Conservation (phyloP, 2,797 vertebrate genomes). For the Lepilemur ruficaudatus region DNA sequence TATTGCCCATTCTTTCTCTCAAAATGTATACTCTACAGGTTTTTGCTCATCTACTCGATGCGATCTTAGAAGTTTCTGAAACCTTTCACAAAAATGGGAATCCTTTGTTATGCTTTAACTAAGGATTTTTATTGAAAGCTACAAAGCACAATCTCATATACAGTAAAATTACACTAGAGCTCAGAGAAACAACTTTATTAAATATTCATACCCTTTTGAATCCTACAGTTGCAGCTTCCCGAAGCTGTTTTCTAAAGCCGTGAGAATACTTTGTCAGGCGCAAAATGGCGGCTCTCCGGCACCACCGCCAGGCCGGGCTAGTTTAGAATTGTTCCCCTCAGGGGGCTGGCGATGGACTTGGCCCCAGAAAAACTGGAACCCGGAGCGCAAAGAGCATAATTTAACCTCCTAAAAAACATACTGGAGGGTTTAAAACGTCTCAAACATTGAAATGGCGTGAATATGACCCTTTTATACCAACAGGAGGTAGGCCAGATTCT, state of each 20-base stretch:
- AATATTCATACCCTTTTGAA: neutral
- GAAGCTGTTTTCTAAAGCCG: neutral
- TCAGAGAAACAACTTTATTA: neutral
- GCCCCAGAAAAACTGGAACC: slow-evolving; percentile 56
- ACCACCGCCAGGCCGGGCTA: slow-evolving; percentile 67
- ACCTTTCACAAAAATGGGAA: neutral
- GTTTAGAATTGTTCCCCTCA: slow-evolving; percentile 80
- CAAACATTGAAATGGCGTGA: rapidly evolving
- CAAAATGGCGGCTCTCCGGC: slow-evolving; percentile 68
- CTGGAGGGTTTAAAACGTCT: neutral
- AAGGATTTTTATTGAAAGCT: neutral
- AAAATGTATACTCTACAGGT: rapidly evolving
- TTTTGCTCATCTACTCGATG: neutral
- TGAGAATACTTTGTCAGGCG: neutral
- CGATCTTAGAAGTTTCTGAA: neutral
- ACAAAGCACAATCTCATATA: neutral
- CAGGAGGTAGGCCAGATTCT: neutral
- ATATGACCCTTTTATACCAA: neutral
- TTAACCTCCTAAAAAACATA: neutral
- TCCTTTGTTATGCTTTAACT: neutral
- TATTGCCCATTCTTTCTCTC: neutral
- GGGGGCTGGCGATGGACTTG: slow-evolving; percentile 51
- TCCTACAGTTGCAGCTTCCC: neutral
- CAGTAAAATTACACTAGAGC: neutral
- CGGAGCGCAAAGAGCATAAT: slow-evolving; percentile 54